Evolutionary conservation across 1,140 invertebrate genomes (phyloP).

Genomic region (Cydia fagiglandana): DNA sequence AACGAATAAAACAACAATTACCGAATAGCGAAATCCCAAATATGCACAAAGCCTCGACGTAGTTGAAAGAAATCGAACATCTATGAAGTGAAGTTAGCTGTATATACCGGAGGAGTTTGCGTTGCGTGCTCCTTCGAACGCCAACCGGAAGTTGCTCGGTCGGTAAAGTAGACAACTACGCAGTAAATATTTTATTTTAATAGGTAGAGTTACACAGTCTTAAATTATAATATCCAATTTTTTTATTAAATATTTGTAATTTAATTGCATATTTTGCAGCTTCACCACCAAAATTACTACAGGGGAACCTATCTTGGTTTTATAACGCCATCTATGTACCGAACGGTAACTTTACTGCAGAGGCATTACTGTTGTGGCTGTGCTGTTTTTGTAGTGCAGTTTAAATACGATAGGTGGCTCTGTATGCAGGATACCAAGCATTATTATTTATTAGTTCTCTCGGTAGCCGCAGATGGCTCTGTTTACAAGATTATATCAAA

Average conservation of each 20-base stretch:
- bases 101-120: constrained; percentile 59
- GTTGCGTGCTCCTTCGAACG: constrained; percentile 70
- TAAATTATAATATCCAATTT: constrained; percentile 39
- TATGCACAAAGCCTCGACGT: constrained; percentile 74
- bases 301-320: neutral
- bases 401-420: neutral
- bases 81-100: constrained; percentile 72
- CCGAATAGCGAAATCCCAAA: constrained; percentile 74
- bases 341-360: neutral
- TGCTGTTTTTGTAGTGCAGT: neutral
- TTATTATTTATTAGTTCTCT: neutral
- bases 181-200: constrained; percentile 44
- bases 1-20: constrained; percentile 73
- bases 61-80: constrained; percentile 77
- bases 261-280: no score
- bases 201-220: neutral
- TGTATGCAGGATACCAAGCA: neutral
- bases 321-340: neutral
- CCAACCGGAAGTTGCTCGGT: constrained; percentile 68
- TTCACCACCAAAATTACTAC: neutral
- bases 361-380: neutral
- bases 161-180: constrained; percentile 71
- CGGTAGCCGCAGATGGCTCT: neutral
- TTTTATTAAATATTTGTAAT: constrained; percentile 50
- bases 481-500: no score